Percentiles rank a stretch among this genome's conserved stretches.
These are phyloP conservation scores for Arrhopalites spinosus DNA, from an alignment of 2,888 invertebrate species.

Conservation along the genomic window DNA sequence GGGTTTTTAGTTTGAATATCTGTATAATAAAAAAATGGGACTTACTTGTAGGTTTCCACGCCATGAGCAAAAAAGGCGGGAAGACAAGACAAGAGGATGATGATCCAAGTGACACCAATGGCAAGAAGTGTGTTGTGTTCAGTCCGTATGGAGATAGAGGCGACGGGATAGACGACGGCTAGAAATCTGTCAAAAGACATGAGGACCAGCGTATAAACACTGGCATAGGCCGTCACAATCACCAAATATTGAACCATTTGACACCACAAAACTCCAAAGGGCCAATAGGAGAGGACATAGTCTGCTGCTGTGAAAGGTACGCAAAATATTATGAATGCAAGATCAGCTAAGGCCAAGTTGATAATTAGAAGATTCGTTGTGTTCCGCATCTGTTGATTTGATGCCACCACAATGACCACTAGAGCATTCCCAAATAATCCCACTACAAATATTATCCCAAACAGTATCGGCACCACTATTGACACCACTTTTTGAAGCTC, in stretches of 20 bases:
- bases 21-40: conserved; percentile 28
- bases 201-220: conserved; percentile 89
- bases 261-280: conserved; percentile 87
- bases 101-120: conserved; percentile 78
- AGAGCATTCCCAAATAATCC: conserved; percentile 86
- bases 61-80: conserved; percentile 80
- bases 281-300: conserved; percentile 86
- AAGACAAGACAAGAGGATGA: conserved; percentile 77
- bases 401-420: conserved; percentile 84
- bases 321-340: conserved; percentile 89
- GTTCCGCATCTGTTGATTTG: conserved; percentile 88
- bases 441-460: conserved; percentile 81
- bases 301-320: conserved; percentile 92
- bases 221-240: conserved; percentile 89
- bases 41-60: conserved; percentile 70
- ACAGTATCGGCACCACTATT: conserved; percentile 78
- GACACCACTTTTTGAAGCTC: conserved; percentile 68
- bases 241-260: conserved; percentile 89
- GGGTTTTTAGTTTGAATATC: no score
- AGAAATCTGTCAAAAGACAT: conserved; percentile 90
- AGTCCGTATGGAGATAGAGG: conserved; percentile 82
- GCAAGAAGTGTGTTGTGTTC: conserved; percentile 80
- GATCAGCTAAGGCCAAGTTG: conserved; percentile 85
- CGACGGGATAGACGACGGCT: conserved; percentile 91
- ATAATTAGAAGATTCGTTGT: conserved; percentile 91